Conservation (phyloP, 2,113 vertebrate species). For the Pollimyrus isidori region DNA sequence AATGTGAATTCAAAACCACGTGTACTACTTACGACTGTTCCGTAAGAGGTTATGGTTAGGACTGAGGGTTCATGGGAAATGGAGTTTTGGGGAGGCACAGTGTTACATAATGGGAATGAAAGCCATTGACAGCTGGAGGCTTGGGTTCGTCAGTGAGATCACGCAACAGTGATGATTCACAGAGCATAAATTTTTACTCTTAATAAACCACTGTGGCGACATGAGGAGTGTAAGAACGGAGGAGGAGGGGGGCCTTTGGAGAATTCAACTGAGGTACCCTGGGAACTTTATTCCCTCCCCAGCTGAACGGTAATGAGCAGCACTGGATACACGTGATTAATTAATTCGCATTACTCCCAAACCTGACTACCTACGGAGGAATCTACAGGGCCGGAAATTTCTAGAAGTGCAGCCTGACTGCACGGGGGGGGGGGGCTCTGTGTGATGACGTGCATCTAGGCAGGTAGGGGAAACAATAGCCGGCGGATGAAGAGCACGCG, state of each 20-base stretch:
- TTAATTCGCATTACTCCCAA: neutral
- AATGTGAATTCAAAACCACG: neutral
- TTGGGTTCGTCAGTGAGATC: neutral
- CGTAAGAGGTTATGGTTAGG: neutral
- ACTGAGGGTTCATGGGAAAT: neutral
- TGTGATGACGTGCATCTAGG: neutral
- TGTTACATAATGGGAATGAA: neutral
- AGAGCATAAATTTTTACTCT: conserved; percentile 2
- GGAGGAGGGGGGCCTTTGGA: neutral
- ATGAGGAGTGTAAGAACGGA: neutral
- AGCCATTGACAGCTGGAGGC: neutral
- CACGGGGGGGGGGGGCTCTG: neutral
- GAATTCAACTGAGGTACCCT: neutral
- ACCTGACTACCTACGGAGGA: neutral
- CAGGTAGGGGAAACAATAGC: neutral
- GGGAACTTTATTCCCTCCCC: neutral
- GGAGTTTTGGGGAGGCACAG: neutral
- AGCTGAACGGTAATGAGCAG: neutral
- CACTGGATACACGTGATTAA: neutral
- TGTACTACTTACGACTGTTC: neutral
- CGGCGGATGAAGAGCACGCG: neutral
- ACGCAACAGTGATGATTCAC: neutral
- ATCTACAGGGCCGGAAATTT: neutral
- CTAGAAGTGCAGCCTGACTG: neutral
- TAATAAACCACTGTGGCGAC: neutral